Percentiles rank a stretch among this genome's conserved stretches.
These are phyloP conservation scores for Brachionus calyciflorus DNA, from an alignment of 1,140 invertebrate genomes.

Conservation along the genomic window DNA sequence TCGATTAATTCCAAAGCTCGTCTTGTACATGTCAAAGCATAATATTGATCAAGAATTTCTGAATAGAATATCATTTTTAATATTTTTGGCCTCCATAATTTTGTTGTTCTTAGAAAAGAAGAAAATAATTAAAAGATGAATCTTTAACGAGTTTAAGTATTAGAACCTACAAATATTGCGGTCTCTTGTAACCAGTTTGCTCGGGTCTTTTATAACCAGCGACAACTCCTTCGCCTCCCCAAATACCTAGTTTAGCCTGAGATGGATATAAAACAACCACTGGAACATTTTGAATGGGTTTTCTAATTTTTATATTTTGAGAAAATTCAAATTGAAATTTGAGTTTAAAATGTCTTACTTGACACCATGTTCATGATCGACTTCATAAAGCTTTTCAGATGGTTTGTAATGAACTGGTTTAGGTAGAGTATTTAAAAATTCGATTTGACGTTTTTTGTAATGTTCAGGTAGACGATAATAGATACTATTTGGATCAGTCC, in stretches of 20 bases:
- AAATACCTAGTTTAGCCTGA: conserved; percentile 80
- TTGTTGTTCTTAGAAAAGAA: conserved; percentile 64
- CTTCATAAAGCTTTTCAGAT: conserved; percentile 34
- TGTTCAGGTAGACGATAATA: conserved; percentile 45
- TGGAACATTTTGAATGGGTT: conserved; percentile 48
- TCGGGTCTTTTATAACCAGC: conserved; percentile 70
- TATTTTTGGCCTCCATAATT: conserved; percentile 80
- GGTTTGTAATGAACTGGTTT: conserved; percentile 45
- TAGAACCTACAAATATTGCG: conserved; percentile 39
- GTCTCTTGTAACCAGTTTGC: conserved; percentile 45
- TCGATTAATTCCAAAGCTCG: conserved; percentile 79
- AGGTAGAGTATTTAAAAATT: conserved; percentile 36
- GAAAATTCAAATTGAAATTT: not conserved
- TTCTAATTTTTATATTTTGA: not conserved
- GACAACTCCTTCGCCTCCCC: conserved; percentile 92
- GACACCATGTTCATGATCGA: conserved; percentile 38
- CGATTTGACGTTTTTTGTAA: conserved; percentile 35
- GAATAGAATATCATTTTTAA: conserved; percentile 80
- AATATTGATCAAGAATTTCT: conserved; percentile 83
- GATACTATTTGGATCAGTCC: conserved; percentile 35
- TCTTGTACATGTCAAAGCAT: conserved; percentile 74
- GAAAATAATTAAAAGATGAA: conserved; percentile 15
- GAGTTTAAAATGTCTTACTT: not conserved
- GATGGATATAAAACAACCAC: conserved; percentile 73
- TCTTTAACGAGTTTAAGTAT: not conserved